A percentile compares a stretch with the other conserved stretches of the same genome.
Conservation (phyloP, 2,888 invertebrate genomes). For the Pristionchus mayeri region DNA sequence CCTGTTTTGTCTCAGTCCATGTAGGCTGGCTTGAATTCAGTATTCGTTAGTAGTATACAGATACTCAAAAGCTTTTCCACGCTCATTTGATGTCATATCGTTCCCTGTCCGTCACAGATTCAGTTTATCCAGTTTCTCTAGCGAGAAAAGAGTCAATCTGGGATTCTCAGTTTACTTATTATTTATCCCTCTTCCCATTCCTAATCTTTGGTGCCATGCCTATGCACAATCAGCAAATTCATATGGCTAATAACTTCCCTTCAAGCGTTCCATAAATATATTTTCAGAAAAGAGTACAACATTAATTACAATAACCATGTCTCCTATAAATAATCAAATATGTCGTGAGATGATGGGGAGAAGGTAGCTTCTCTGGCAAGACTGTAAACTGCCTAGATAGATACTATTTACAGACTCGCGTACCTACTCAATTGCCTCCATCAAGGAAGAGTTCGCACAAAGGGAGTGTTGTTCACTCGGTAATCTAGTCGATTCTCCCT, state of each 20-base stretch:
- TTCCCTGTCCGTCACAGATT: not conserved
- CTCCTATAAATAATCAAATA: too few species aligned
- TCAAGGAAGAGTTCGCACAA: not conserved
- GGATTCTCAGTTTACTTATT: conserved; percentile 18
- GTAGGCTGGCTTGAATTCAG: too few species aligned
- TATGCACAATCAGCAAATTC: too few species aligned
- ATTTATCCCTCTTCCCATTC: not conserved
- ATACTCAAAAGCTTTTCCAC: not conserved
- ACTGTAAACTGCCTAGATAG: not conserved
- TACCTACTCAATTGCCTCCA: not conserved
- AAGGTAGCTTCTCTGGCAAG: not conserved
- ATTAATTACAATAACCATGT: too few species aligned
- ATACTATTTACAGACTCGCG: not conserved
- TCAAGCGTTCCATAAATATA: too few species aligned
- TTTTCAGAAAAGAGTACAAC: too few species aligned
- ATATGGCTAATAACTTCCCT: too few species aligned
- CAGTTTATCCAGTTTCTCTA: not conserved
- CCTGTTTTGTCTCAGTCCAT: too few species aligned
- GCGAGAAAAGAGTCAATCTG: not conserved
- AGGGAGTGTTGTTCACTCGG: not conserved
- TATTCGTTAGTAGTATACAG: not conserved
- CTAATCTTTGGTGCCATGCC: too few species aligned
- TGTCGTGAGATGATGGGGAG: not conserved
- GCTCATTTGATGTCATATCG: not conserved
- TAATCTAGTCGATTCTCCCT: not conserved